A percentile compares a stretch with the other conserved stretches of the same genome.
Evolutionary conservation across 2,888 invertebrate species (phyloP).

Genomic region (Eupithecia centaureata): DNA sequence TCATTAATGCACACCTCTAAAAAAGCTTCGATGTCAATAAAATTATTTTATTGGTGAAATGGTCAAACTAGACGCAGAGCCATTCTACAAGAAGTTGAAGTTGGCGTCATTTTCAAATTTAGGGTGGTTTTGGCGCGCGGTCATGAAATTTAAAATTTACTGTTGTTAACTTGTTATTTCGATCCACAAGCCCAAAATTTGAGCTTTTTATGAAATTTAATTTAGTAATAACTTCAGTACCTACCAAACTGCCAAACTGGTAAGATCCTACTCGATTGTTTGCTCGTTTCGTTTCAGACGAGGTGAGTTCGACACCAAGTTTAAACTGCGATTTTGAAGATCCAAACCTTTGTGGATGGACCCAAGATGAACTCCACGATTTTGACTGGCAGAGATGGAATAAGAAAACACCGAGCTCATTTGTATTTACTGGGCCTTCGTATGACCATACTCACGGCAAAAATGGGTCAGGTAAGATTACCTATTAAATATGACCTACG

Average conservation of each 20-base stretch:
- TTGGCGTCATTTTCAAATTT: background rate
- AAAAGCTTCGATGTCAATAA: too few species aligned
- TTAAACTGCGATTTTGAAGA: slow-evolving; percentile 88
- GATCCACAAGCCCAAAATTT: too few species aligned
- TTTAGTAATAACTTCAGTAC: too few species aligned
- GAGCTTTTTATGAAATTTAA: too few species aligned
- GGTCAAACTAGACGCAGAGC: too few species aligned
- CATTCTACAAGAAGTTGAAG: too few species aligned
- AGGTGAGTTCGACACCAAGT: slow-evolving; percentile 6
- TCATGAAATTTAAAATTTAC: background rate
- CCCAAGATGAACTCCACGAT: slow-evolving; percentile 86
- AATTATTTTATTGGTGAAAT: too few species aligned
- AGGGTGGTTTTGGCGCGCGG: background rate
- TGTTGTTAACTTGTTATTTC: too few species aligned
- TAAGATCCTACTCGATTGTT: background rate
- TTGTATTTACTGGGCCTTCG: slow-evolving; percentile 88
- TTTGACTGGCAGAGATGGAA: slow-evolving; percentile 90
- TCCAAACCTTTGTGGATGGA: slow-evolving; percentile 90
- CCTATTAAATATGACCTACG: too few species aligned
- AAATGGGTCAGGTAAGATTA: slow-evolving; percentile 55
- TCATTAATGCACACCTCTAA: too few species aligned
- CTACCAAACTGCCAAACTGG: too few species aligned
- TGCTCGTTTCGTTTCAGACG: slow-evolving; percentile 15
- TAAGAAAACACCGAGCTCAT: slow-evolving; percentile 85
- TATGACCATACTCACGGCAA: slow-evolving; percentile 89